Evolutionary conservation across 2,113 vertebrate species (phyloP), one percentile per base, ranked within the genome.

Genomic region (Pyrgilauda ruficollis): DNA sequence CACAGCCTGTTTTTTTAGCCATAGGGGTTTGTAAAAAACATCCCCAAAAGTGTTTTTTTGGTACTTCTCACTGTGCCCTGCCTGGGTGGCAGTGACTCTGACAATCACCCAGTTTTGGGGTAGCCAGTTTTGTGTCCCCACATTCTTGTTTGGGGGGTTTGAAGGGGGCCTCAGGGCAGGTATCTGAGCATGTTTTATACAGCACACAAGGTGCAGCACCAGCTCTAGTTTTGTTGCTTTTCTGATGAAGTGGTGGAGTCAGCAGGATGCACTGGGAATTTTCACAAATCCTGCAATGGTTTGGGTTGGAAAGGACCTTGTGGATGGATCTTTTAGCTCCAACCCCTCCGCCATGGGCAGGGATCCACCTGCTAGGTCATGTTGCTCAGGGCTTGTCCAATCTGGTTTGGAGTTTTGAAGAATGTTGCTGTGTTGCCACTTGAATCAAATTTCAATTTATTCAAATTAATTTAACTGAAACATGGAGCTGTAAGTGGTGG

Each of bases 401-500:
- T 18, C 49, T 43, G 56, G 12, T 41, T 15, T 33, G 49, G 72
- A 43, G 22, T 50, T 79, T 55, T 62, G 64, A 58, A n/a, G 35
- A n/a, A 21, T 5, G 7, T 28, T n/a, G 24, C 46, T 69, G 37
- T 4, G 0, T 22, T 49, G 55, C 64, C 27, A 9, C 15, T 63
- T 21, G 8, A 50, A 43, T 26, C 21, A 23, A 62, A 70, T n/a
- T 20, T 39, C 39, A 53, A 13, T 62, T 28, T 11, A 28, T 53
- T 78, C 12, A 62, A 73, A 23, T 47, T n/a, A 4, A 12, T 69
- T 35, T n/a, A 6, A 44, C 9, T 2, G 0, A 52, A 73, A 30
- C 0, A 0, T 4, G 1, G n/a, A 56, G 50, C 31, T 81, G 11
- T 21, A 15, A 43, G 14, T 39, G 37, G 13, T 33, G 46, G 15